phyloP scores from a whole-genome alignment of 2,888 invertebrate species.

The Noctua comes region DNA sequence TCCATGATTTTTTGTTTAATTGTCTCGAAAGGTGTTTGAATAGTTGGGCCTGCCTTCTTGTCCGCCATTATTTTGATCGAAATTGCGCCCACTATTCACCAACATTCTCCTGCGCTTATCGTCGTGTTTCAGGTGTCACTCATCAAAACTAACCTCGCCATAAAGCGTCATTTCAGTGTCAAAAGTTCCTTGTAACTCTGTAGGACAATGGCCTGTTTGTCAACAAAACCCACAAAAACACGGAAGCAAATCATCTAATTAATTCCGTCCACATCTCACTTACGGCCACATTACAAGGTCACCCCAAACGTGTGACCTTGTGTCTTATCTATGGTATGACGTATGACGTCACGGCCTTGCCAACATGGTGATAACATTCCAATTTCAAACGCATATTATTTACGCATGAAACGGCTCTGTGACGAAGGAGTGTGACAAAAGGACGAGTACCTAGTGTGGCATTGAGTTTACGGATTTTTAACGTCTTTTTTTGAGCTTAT shows the following conservation, averaged over 20 bases:
- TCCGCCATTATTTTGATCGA: too few species aligned
- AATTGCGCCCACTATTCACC: too few species aligned
- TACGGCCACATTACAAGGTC: slow-evolving; percentile 28
- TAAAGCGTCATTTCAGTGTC: background rate
- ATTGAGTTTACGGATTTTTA: slow-evolving; percentile 14
- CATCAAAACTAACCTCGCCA: background rate
- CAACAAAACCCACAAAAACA: slow-evolving; percentile 27
- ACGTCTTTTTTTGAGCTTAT: background rate
- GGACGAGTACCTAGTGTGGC: background rate
- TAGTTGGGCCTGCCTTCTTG: too few species aligned
- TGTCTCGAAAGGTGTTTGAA: too few species aligned
- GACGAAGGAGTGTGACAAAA: slow-evolving; percentile 32
- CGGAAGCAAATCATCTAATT: slow-evolving; percentile 44
- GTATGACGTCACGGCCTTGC: slow-evolving; percentile 53
- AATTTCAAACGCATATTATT: slow-evolving; percentile 59
- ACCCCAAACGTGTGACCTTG: slow-evolving; percentile 52
- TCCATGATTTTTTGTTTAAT: too few species aligned
- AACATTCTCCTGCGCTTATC: too few species aligned
- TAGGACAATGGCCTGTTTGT: slow-evolving; percentile 11
- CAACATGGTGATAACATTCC: slow-evolving; percentile 52
- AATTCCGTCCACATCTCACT: slow-evolving; percentile 33
- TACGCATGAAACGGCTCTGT: slow-evolving; percentile 30
- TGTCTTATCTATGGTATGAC: slow-evolving; percentile 57
- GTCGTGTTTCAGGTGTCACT: background rate
- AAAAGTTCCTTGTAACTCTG: background rate